Base-by-base conservation (phyloP, 2,888 invertebrate species). In the Thereva unica region DNA sequence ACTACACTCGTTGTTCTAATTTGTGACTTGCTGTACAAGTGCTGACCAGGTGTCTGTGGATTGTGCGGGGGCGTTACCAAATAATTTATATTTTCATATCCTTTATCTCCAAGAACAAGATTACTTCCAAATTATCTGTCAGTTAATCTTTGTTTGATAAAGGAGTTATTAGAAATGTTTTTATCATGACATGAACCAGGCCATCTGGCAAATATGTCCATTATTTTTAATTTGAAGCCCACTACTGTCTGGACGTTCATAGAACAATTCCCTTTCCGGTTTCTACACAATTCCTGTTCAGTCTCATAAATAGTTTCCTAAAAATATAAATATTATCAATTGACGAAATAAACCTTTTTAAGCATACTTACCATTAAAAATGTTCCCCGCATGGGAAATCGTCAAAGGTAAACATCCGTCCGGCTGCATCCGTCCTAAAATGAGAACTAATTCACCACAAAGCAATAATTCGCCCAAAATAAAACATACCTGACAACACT, bases 121-220 rank as follows among this genome's bases (percentile, higher is more conserved):
- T 38, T 56, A 10, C 44, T n/a, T 6, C 42, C 42, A 9, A 56
- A 56, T 42, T 56, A 44, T 7, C 41, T 34, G 4, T 3, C 9
- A 6, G 41, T 44, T 2, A 41, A 44, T 23, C 56, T 4, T 9
- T 42, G 4, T 5, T n/a, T 10, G n/a, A 56, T n/a, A 5, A 38
- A 44, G 12, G 56, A 56, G 23, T 42, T 56, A 34, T 56, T 42
- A 42, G 44, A 56, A 12, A 56, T 56, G 1, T 1, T 49, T 12
- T 8, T 34, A 12, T 52, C 52, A 52, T 52, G 52, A 23, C 23
- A 35, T 12, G 67, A 63, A 12, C 68, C 65, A 34, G 59, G 59
- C 68, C 68, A 68, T 9, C 68, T 12, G 38, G 65, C 64, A 49
- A 67, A 49, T 6, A 65, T 45, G 45, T 68, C 65, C 6, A 52